phyloP scores from a whole-genome alignment of 2,113 vertebrate species.

The Boulengeromyrus knoepffleri region DNA sequence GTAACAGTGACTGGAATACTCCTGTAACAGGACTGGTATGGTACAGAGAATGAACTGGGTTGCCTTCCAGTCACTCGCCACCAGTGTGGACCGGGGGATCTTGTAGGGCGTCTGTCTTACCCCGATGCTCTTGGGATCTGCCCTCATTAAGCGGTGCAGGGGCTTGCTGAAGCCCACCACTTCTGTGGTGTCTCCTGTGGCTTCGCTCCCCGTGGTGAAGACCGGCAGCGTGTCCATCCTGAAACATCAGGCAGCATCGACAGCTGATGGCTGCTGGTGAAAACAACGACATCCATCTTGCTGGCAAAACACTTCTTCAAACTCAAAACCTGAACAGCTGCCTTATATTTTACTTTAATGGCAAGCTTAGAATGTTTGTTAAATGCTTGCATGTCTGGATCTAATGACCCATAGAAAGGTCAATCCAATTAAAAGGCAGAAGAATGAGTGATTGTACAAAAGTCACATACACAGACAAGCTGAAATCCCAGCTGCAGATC shows the following conservation, averaged over 20 bases:
- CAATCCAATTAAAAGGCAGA: background rate
- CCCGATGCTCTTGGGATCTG: slow-evolving; percentile 53
- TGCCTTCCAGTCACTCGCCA: background rate
- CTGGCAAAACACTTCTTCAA: background rate
- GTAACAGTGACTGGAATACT: background rate
- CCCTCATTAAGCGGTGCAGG: slow-evolving; percentile 58
- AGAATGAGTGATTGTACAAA: background rate
- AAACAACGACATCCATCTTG: background rate
- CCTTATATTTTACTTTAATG: background rate
- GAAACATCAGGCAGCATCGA: background rate
- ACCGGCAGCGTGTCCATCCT: background rate
- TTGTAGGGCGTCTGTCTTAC: slow-evolving; percentile 32
- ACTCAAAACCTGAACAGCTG: background rate
- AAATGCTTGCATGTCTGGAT: background rate
- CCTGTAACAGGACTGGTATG: background rate
- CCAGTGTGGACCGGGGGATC: background rate
- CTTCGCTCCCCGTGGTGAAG: background rate
- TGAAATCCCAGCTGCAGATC: background rate
- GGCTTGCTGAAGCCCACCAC: slow-evolving; percentile 52
- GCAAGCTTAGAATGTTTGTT: background rate
- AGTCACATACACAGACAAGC: background rate
- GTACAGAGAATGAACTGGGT: background rate
- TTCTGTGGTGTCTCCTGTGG: slow-evolving; percentile 5
- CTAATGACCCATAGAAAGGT: background rate
- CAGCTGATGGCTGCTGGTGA: background rate